Conservation (phyloP, 2,113 vertebrate species). For the Chrysemys picta region DNA sequence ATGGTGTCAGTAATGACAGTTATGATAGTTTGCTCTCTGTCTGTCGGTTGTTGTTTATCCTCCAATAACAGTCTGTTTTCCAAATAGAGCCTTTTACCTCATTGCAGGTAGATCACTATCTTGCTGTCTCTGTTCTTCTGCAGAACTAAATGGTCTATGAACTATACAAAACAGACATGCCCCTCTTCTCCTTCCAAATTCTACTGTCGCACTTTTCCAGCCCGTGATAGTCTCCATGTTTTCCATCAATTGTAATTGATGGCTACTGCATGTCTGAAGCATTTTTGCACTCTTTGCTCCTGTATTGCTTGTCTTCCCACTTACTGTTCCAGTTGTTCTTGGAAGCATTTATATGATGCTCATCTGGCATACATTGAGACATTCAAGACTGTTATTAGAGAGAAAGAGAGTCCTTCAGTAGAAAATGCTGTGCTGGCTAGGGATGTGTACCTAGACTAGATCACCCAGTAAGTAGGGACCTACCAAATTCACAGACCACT, state of each 20-base stretch:
- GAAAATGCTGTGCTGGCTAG: background rate
- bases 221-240: background rate
- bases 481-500: no score
- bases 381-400: background rate
- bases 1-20: background rate
- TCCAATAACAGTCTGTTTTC: background rate
- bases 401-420: background rate
- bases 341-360: background rate
- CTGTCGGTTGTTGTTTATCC: background rate
- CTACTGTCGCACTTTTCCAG: background rate
- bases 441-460: background rate
- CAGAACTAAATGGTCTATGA: background rate
- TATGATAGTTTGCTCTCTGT: accelerated
- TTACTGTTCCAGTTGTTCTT: background rate
- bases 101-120: background rate
- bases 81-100: background rate
- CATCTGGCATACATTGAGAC: background rate
- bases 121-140: constrained; percentile 20
- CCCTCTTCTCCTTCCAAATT: background rate
- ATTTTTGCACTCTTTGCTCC: background rate
- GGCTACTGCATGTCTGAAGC: background rate
- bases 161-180: background rate
- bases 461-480: background rate
- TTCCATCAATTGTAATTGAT: background rate
- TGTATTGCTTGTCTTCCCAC: background rate